Base-by-base conservation (phyloP, 2,113 vertebrate genomes). In the Rhinoderma darwinii region DNA sequence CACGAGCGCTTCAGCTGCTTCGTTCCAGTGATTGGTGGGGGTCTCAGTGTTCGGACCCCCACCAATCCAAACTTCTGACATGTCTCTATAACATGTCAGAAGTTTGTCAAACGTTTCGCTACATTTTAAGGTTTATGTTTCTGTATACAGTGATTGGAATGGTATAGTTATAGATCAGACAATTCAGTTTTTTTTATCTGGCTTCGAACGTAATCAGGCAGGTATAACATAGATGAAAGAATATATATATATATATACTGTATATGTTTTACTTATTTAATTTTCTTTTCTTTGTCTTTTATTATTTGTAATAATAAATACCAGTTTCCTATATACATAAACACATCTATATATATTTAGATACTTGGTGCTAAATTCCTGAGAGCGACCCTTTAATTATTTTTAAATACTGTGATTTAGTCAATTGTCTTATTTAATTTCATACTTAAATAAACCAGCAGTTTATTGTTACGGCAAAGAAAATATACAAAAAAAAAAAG, bases 351-450 rank as follows among this genome's bases (percentile, higher is more conserved):
- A 18, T 50, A 76, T 76, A 76, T 76, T 76, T 96, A 96, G 96
- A 96, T 98, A 98, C 86, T 97, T 98, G 97, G 97, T 98, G 97
- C 97, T 99, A 96, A 94, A 95, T 96, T 96, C 97, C 94, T 96
- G 97, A 96, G 96, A 92, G 95, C 93, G 96, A 93, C 95, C 96
- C 95, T 96, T 90, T 95, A 95, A 93, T 89, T 94, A 94, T 97
- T 80, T 94, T 93, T 89, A 95, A 94, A 96, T 96, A 96, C 96
- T 96, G 95, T 96, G 95, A 96, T 96, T 95, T 92, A 96, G 96
- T 94, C 44, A 7, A 27, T 44, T 44, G 95, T 93, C 96, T 96
- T 94, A 92, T 95, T 95, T 94, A 72, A 94, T 92, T 95, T 95
- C 96, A 77, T 97, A 99, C 97, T 98, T 98, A 97, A 96, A 96